Percentiles rank a stretch among this genome's conserved stretches.
Evolutionary conservation across 2,888 invertebrate genomes (phyloP).

Genomic region (Odontocolon sp.): DNA sequence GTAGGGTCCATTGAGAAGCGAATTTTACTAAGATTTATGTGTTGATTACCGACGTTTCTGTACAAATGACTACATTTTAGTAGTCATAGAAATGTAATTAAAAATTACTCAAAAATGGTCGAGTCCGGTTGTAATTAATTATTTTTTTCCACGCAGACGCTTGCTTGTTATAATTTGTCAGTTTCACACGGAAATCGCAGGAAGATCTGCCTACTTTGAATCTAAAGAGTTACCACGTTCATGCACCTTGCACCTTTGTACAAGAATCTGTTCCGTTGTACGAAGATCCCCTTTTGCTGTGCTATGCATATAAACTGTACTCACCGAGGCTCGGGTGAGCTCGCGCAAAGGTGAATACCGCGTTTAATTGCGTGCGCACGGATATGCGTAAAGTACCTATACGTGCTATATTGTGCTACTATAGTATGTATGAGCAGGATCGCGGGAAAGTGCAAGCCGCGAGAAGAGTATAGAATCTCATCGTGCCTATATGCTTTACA

Average conservation of each 20-base stretch:
- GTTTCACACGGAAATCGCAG: too few species aligned
- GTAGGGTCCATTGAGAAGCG: too few species aligned
- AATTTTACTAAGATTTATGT: too few species aligned
- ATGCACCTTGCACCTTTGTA: not conserved
- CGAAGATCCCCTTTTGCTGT: not conserved
- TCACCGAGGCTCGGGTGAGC: not conserved
- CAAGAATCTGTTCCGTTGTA: not conserved
- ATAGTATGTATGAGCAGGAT: not conserved
- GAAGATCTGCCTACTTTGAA: too few species aligned
- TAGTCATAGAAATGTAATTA: too few species aligned
- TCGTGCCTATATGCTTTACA: constrained; percentile 4
- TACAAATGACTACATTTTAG: too few species aligned
- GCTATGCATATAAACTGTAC: constrained; percentile 4
- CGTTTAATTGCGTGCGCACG: constrained; percentile 33
- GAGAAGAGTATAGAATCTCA: constrained; percentile 4
- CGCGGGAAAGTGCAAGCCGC: constrained; percentile 39
- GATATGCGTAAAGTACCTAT: not conserved
- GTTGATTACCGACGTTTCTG: too few species aligned
- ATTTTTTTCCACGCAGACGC: too few species aligned
- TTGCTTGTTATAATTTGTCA: too few species aligned
- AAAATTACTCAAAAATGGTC: too few species aligned
- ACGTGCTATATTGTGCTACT: not conserved
- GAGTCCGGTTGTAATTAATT: too few species aligned
- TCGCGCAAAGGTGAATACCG: constrained; percentile 35
- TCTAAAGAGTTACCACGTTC: not conserved